Percentiles rank a stretch among this genome's conserved stretches.
Conservation (phyloP, 2,797 vertebrate genomes). For the Hydrocynus forskahlii region DNA sequence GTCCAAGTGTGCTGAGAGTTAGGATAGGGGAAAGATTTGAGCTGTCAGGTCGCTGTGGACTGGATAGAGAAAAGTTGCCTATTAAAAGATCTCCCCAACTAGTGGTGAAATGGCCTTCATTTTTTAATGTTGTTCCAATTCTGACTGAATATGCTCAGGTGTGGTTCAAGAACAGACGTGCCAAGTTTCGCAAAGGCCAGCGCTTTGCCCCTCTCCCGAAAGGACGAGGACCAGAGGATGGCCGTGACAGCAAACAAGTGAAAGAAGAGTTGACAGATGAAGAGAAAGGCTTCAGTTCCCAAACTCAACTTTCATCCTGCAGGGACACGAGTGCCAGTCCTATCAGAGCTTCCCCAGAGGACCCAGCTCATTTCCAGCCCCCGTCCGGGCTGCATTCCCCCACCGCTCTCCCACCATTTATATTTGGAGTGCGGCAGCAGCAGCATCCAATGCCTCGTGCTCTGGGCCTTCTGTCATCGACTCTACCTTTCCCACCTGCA, state of each 20-base stretch:
- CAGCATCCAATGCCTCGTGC: conserved; percentile 62
- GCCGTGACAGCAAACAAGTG: conserved; percentile 44
- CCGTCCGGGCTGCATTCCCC: conserved; percentile 62
- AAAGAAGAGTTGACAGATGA: conserved; percentile 56
- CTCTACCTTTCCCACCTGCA: conserved; percentile 66
- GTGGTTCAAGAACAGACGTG: conserved; percentile 88
- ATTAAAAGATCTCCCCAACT: too few relatives aligned
- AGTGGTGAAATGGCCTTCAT: too few relatives aligned
- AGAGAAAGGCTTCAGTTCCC: conserved; percentile 56
- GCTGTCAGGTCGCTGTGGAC: too few relatives aligned
- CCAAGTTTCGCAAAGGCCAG: conserved; percentile 85
- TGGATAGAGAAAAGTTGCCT: too few relatives aligned
- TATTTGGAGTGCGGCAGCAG: conserved; percentile 64
- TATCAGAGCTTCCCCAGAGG: conserved; percentile 35
- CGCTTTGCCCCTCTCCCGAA: conserved; percentile 64
- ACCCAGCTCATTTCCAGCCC: conserved; percentile 55
- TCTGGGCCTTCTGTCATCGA: conserved; percentile 68
- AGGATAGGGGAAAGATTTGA: too few relatives aligned
- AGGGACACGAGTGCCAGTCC: conserved; percentile 54
- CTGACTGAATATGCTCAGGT: conserved; percentile 69
- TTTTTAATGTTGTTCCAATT: background rate
- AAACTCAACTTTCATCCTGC: conserved; percentile 39
- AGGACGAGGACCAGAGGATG: conserved; percentile 62
- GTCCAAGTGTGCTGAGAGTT: too few relatives aligned
- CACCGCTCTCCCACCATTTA: conserved; percentile 65